Evolutionary conservation across 2,113 vertebrate species (phyloP).

Genomic region (Pseudolaguvia tuberculata): DNA sequence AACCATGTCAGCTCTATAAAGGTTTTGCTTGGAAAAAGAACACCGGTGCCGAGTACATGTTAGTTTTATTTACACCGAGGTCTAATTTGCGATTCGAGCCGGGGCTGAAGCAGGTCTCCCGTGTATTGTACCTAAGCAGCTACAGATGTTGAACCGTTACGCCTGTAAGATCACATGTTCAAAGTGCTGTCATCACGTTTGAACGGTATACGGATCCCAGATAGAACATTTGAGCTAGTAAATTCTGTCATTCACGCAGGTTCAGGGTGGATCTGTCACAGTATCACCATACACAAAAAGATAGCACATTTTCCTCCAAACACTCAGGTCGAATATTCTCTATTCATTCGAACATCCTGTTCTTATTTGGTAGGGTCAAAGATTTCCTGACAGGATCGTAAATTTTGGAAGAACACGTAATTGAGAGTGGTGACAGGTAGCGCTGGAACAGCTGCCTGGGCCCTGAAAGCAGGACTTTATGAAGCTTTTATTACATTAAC

Average conservation of each 20-base stretch:
- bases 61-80: constrained; percentile 49
- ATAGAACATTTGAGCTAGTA: constrained; percentile 46
- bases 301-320: constrained; percentile 34
- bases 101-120: constrained; percentile 38
- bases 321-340: constrained; percentile 44
- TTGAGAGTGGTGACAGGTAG: constrained; percentile 51
- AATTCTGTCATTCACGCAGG: constrained; percentile 48
- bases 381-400: constrained; percentile 55
- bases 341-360: constrained; percentile 40
- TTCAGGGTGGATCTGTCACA: constrained; percentile 55
- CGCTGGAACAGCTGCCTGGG: constrained; percentile 32
- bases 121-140: constrained; percentile 49
- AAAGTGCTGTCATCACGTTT: constrained; percentile 46
- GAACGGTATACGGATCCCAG: constrained; percentile 45
- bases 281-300: constrained; percentile 45
- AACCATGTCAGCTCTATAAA: constrained; percentile 47
- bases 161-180: constrained; percentile 37
- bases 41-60: constrained; percentile 42
- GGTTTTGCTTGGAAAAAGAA: constrained; percentile 42
- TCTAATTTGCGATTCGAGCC: constrained; percentile 47
- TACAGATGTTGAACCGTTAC: constrained; percentile 43
- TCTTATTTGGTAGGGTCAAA: constrained; percentile 53
- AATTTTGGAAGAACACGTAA: constrained; percentile 54
- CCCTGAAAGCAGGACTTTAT: constrained; percentile 41
- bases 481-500: constrained; percentile 49